phyloP scores from a whole-genome alignment of 1,140 invertebrate genomes.

The Diploscapter pachys region DNA sequence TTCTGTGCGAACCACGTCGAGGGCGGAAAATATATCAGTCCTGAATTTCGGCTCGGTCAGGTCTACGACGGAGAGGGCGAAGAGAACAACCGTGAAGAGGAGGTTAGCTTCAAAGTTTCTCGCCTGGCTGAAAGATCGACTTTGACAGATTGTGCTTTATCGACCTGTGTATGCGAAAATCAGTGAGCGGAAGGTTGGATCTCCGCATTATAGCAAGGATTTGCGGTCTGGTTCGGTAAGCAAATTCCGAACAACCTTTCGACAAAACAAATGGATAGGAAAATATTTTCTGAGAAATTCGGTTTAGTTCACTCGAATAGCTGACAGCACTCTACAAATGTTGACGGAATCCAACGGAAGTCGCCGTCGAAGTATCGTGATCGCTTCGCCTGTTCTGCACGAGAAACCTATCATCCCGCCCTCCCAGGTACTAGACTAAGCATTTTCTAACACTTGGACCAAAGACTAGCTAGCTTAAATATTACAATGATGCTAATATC shows the following conservation, averaged over 20 bases:
- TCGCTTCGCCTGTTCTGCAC: slow-evolving; percentile 12
- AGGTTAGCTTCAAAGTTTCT: slow-evolving; percentile 16
- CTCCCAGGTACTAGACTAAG: too few relatives aligned
- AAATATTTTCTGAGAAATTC: background rate
- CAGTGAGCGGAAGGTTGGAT: slow-evolving; percentile 38
- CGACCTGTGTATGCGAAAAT: slow-evolving; percentile 54
- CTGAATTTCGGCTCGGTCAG: slow-evolving; percentile 76
- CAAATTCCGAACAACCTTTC: too few relatives aligned
- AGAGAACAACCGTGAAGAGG: slow-evolving; percentile 41
- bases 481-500: too few relatives aligned
- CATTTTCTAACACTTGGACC: too few relatives aligned
- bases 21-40: slow-evolving; percentile 76
- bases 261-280: background rate
- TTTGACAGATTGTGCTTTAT: slow-evolving; percentile 47
- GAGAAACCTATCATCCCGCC: background rate
- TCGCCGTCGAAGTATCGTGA: slow-evolving; percentile 16
- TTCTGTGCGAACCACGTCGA: slow-evolving; percentile 67
- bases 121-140: too few relatives aligned
- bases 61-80: slow-evolving; percentile 69
- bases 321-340: slow-evolving; percentile 16
- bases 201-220: slow-evolving; percentile 23
- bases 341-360: slow-evolving; percentile 28
- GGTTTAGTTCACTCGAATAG: slow-evolving; percentile 28
- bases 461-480: too few relatives aligned
- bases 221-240: slow-evolving; percentile 23